Conservation (phyloP, 1,140 invertebrate genomes). For the Macrosteles quadrilineatus region DNA sequence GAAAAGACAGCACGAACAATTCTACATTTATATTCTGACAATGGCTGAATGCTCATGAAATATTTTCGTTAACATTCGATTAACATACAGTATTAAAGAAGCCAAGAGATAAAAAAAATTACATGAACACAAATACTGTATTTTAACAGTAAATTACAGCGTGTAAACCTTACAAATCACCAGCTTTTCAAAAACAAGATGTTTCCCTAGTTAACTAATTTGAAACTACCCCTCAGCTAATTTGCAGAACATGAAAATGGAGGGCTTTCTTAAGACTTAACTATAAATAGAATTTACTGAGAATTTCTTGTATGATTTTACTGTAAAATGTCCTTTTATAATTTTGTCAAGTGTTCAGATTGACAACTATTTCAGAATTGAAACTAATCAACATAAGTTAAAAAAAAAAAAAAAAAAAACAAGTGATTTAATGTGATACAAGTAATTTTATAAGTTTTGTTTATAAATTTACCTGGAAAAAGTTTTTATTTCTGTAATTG, state of each 20-base stretch:
- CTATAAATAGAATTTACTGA: neutral
- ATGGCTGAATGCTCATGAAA: neutral
- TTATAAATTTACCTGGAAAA: no score
- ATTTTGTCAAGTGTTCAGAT: no score
- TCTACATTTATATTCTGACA: neutral
- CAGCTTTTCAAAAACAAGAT: neutral
- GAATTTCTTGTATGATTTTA: neutral
- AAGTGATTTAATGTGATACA: no score
- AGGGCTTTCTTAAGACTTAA: neutral
- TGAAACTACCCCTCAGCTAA: neutral
- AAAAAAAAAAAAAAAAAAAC: no score
- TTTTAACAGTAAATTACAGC: neutral
- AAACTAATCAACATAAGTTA: no score
- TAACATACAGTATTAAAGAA: neutral
- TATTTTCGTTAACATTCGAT: neutral
- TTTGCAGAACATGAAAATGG: neutral
- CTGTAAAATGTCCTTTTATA: neutral
- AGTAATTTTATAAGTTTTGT: no score
- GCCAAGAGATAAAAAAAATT: neutral
- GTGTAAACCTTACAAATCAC: neutral
- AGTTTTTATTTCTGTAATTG: no score
- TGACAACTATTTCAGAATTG: no score
- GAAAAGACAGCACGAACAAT: neutral
- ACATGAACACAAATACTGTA: neutral
- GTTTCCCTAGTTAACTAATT: neutral